phyloP scores from a whole-genome alignment of 2,797 vertebrate species.

The Rhabdomys pumilio region DNA sequence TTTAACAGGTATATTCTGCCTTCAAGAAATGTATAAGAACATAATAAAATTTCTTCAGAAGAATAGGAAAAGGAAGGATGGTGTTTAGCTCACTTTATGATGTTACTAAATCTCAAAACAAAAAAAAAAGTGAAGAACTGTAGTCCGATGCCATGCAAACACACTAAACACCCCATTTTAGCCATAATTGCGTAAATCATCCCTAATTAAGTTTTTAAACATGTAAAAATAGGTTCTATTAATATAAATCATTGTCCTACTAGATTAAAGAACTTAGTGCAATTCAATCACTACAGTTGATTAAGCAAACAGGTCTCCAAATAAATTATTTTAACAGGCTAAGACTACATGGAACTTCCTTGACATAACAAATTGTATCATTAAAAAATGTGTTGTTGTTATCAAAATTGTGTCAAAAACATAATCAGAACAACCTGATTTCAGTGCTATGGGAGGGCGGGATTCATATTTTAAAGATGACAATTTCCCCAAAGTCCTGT shows the following conservation, averaged over 20 bases:
- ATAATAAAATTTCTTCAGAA: slow-evolving; percentile 59
- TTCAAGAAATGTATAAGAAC: slow-evolving; percentile 55
- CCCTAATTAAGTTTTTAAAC: slow-evolving; percentile 52
- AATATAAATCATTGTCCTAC: slow-evolving; percentile 25
- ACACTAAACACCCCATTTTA: not conserved
- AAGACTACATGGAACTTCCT: slow-evolving; percentile 5
- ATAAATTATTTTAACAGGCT: slow-evolving; percentile 39
- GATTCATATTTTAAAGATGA: too few species aligned
- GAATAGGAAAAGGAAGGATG: slow-evolving; percentile 22
- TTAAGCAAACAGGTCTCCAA: slow-evolving; percentile 24
- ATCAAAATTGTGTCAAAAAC: slow-evolving; percentile 22
- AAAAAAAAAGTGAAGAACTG: not conserved
- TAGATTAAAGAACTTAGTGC: slow-evolving; percentile 22
- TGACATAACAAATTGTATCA: not conserved
- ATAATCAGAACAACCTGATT: not conserved
- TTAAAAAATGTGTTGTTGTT: slow-evolving; percentile 24
- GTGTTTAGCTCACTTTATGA: slow-evolving; percentile 53
- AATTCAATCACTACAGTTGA: slow-evolving; percentile 24
- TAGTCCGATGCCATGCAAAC: not conserved
- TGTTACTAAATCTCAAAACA: slow-evolving; percentile 64
- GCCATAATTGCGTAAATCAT: not conserved
- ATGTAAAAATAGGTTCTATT: slow-evolving; percentile 15
- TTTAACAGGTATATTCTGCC: slow-evolving; percentile 74
- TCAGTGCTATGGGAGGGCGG: not conserved
- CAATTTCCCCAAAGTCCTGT: not conserved